These are phyloP conservation scores for Etheostoma spectabile DNA, from an alignment of 2,113 vertebrate genomes.

Conservation along the genomic window DNA sequence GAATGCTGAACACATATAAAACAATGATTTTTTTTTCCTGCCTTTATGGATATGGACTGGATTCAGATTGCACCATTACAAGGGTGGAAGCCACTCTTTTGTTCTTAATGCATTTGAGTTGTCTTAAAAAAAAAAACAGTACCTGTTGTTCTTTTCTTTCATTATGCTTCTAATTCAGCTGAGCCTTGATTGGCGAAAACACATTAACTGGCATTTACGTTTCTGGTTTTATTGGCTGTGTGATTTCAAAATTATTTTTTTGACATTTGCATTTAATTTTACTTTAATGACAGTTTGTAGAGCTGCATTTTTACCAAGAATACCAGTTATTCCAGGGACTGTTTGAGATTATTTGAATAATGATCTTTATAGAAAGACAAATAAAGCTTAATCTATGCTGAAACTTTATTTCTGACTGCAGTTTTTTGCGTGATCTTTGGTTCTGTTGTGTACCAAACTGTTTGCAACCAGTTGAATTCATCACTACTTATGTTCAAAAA, in stretches of 20 bases:
- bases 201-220: background rate
- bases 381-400: conserved; percentile 42
- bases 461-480: background rate
- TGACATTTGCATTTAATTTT: conserved; percentile 14
- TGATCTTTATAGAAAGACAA: conserved; percentile 28
- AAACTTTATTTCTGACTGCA: conserved; percentile 10
- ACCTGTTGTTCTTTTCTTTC: conserved; percentile 3
- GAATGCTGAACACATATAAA: conserved; percentile 43
- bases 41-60: conserved; percentile 41
- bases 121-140: conserved; percentile 14
- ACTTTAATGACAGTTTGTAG: background rate
- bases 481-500: too few species aligned
- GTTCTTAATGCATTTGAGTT: conserved; percentile 35
- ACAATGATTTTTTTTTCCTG: conserved; percentile 28
- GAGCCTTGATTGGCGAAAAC: conserved; percentile 7
- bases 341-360: conserved; percentile 12
- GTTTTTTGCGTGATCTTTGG: background rate
- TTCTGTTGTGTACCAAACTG: background rate
- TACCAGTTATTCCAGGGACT: background rate
- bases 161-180: conserved; percentile 11
- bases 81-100: conserved; percentile 21
- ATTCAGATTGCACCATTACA: conserved; percentile 52
- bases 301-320: conserved; percentile 3
- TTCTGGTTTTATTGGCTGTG: background rate
- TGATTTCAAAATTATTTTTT: conserved; percentile 21